These are phyloP conservation scores for Parazoanthus atlanticus DNA, from an alignment of 92 coral and sea anemone genomes.

Conservation along the genomic window DNA sequence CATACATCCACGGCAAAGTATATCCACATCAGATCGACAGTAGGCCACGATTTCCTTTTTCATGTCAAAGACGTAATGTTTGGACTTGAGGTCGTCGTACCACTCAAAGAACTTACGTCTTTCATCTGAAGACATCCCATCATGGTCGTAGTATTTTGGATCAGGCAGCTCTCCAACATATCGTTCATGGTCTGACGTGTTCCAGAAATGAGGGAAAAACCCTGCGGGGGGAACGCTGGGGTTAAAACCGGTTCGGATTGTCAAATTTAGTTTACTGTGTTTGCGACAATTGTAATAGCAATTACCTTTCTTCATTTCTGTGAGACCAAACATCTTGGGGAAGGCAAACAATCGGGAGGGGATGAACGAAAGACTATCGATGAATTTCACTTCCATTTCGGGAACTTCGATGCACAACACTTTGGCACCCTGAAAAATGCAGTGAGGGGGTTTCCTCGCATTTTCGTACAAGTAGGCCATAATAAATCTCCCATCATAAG, in stretches of 20 bases:
- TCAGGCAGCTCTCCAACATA: constrained; percentile 65
- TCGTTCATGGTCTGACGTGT: constrained; percentile 32
- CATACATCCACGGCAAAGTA: constrained; percentile 41
- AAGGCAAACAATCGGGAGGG: constrained; percentile 20
- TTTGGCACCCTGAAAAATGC: constrained; percentile 60
- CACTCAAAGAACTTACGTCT: constrained; percentile 34
- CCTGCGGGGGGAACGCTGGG: constrained; percentile 22
- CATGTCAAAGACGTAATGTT: constrained; percentile 50
- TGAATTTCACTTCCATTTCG: constrained; percentile 40
- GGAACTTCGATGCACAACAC: constrained; percentile 44
- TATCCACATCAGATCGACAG: constrained; percentile 66
- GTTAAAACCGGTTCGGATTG: no score
- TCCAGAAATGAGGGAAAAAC: constrained; percentile 57
- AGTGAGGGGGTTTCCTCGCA: constrained; percentile 1
- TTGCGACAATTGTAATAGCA: no score
- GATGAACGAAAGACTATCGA: constrained; percentile 42
- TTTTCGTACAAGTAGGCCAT: constrained; percentile 44
- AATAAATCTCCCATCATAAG: constrained; percentile 42
- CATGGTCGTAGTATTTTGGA: constrained; percentile 49
- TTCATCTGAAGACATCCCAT: constrained; percentile 48
- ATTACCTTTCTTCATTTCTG: background rate
- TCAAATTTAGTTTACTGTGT: no score
- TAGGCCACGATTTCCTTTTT: constrained; percentile 51
- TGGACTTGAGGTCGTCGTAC: constrained; percentile 21
- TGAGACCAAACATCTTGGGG: constrained; percentile 18